Percentiles rank a stretch among this genome's conserved stretches.
phyloP scores from a whole-genome alignment of 2,113 vertebrate genomes.

The Pollachius pollachius region DNA sequence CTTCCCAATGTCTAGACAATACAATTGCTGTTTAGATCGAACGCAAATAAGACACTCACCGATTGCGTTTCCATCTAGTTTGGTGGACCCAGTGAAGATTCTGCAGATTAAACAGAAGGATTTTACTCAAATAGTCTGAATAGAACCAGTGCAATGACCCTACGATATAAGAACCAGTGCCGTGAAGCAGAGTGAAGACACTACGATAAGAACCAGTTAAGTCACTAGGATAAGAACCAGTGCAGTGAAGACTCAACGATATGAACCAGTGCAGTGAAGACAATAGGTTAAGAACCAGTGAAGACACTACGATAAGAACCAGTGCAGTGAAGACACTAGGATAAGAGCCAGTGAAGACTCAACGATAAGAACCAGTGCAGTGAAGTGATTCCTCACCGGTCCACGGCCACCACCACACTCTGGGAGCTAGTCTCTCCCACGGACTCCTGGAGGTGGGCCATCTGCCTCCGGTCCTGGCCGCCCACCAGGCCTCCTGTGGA shows the following conservation, averaged over 20 bases:
- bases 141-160: background rate
- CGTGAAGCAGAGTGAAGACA: no score
- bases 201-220: no score
- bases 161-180: background rate
- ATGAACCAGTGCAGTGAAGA: no score
- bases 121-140: background rate
- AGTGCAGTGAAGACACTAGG: no score
- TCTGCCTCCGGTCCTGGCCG: conserved; percentile 88
- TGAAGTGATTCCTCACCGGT: conserved; percentile 77
- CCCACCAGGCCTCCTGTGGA: conserved; percentile 86
- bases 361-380: background rate
- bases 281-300: no score
- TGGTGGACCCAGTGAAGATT: conserved; percentile 96
- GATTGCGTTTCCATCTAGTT: conserved; percentile 93
- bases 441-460: conserved; percentile 94
- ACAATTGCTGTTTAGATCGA: background rate
- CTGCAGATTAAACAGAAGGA: conserved; percentile 62
- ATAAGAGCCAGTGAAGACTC: no score
- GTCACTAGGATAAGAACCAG: no score
- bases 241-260: no score
- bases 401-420: conserved; percentile 96
- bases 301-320: no score
- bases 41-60: conserved; percentile 70
- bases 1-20: background rate
- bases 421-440: conserved; percentile 98